Conservation (phyloP, 2,113 vertebrate genomes). For the Manacus vitellinus region DNA sequence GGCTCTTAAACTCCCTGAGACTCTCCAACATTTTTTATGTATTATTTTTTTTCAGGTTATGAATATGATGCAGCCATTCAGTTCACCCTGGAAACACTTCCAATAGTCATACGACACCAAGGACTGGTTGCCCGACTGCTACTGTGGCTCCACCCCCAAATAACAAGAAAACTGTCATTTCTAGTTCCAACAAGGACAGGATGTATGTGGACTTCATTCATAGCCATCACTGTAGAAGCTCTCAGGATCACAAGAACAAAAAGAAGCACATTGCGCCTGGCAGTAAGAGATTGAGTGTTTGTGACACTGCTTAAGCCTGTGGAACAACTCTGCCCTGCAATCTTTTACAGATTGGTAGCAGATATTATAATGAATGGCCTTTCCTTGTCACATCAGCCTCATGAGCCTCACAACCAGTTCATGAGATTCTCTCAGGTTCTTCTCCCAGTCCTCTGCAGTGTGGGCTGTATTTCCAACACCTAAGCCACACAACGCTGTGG, state of each 20-base stretch:
- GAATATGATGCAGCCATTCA: neutral
- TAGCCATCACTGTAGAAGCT: neutral
- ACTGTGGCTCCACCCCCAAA: neutral
- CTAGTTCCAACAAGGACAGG: neutral
- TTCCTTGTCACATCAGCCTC: neutral
- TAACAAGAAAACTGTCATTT: neutral
- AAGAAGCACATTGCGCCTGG: neutral
- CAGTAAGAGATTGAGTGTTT: neutral
- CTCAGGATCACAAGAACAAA: neutral
- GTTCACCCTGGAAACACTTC: conserved; percentile 4
- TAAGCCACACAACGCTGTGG: fast-evolving
- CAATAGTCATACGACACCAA: neutral
- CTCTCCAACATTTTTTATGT: neutral
- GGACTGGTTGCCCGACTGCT: neutral
- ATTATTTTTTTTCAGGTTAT: neutral
- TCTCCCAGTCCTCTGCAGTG: neutral
- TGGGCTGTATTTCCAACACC: neutral
- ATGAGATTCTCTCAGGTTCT: neutral
- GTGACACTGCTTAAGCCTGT: neutral
- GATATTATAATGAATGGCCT: neutral
- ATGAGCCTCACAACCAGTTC: neutral
- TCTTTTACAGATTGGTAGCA: neutral
- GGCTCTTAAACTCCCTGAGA: neutral
- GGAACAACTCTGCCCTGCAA: neutral
- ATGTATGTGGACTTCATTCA: neutral